Evolutionary conservation across 2,113 vertebrate genomes (phyloP), one percentile per base, ranked within the genome.

Genomic region (Macrotis lagotis): DNA sequence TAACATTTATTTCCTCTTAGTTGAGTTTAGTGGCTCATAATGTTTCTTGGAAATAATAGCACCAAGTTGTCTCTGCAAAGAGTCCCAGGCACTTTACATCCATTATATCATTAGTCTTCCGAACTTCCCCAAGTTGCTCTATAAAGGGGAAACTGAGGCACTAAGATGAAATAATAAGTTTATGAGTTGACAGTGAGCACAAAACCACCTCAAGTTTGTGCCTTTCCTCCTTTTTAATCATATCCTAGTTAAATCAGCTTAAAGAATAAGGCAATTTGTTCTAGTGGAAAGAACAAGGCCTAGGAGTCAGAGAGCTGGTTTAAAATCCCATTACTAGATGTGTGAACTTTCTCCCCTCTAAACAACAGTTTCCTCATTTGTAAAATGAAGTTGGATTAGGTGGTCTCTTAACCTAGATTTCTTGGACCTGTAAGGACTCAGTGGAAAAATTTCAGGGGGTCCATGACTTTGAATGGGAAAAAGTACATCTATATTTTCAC

Each of bases 81-180:
- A 95, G 94, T 90, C 55, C 53, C 52, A 11, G 11, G 90, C 24
- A 91, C 91, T 92, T 93, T 74, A 53, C 2, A 8, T 25, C 53
- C 94, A 50, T 96, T 91, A 89, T 93, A 94, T 51, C 55, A 24
- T 11, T 2, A 37, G 11, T 74, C 59, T 55, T 91, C 47, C 90
- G 83, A 48, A 19, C 59, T 91, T 59, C 83, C 92, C 51, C 91
- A 94, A 94, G 92, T 94, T 95, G n/a, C 19, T 0, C 37, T 44
- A 83, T n/a, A 83, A 1, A 83, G 66, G n/a, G 6, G 66, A 83
- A 44, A 83, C n/a, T 83, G 66, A 83, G 66, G 66, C 19, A 83
- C n/a, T 44, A 6, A 44, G n/a, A 14, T 37, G 31, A 66, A 66
- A 66, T 55, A 55, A 66, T 16, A 11, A 66, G 11, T 1, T 66